Evolutionary conservation across 1,140 invertebrate species (phyloP).

Genomic region (Caerostris extrusa): DNA sequence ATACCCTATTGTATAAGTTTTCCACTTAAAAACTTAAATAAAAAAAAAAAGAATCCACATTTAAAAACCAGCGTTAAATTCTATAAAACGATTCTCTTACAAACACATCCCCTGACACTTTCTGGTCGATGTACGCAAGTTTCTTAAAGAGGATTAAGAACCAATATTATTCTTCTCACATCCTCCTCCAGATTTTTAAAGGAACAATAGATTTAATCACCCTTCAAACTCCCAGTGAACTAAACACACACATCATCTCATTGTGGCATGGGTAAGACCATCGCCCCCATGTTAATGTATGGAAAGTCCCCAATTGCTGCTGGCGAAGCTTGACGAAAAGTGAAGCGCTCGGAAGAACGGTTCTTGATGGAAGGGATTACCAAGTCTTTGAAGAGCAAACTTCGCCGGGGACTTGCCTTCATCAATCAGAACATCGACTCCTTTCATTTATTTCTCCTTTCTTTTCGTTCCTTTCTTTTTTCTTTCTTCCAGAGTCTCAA

Average conservation of each 20-base stretch:
- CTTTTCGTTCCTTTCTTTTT: constrained; percentile 34
- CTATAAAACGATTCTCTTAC: no score
- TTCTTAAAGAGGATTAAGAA: no score
- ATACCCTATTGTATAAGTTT: no score
- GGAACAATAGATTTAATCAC: not conserved
- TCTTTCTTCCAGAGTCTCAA: not conserved
- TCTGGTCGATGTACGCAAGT: no score
- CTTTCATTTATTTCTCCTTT: constrained; percentile 62
- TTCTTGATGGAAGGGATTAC: constrained; percentile 72
- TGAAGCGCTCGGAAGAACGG: constrained; percentile 57
- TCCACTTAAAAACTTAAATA: no score
- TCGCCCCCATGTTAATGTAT: not conserved
- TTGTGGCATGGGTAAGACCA: not conserved
- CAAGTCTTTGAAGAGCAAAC: constrained; percentile 59
- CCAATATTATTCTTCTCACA: no score
- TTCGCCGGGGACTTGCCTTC: constrained; percentile 48
- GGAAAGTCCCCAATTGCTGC: constrained; percentile 32
- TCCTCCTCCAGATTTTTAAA: not conserved
- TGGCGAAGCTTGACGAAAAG: constrained; percentile 60
- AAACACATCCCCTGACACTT: no score
- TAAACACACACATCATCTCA: not conserved
- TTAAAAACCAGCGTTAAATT: no score
- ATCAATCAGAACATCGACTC: constrained; percentile 58
- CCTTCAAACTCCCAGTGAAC: not conserved
- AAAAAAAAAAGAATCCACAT: no score